Base-by-base conservation (phyloP, 2,113 vertebrate genomes). In the Labrus mixtus region DNA sequence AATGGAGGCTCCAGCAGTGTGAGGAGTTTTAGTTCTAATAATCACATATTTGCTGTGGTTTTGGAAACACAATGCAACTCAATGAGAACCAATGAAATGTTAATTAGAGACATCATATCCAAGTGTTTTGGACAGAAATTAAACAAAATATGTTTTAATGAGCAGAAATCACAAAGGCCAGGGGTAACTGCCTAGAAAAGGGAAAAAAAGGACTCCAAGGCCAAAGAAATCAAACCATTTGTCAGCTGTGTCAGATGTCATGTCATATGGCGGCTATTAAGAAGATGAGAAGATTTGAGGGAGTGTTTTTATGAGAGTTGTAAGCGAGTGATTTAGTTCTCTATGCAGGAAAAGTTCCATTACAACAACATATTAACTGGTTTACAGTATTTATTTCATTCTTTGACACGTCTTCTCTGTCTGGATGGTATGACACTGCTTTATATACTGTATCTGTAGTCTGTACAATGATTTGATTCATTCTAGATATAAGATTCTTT, bases 51-150 rank as follows among this genome's bases (percentile, higher is more conserved):
- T 55, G 17, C 16, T 22, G 39, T 64, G 23, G 39, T 75, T 75
- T 71, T 41, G 16, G 29, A 8, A 45, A 8, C 51, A 45, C 12
- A 20, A 23, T 15, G 25, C 10, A 20, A 19, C 51, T 55, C 9
- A 22, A 16, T 56, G 46, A 33, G 6, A 73, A 59, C 68, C 37
- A 2, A 13, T 3, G 59, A 69, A 57, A 67, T 83, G 33, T 53
- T 80, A 69, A 72, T 75, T 58, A 55, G 60, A 81, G 45, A 23
- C 72, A 67, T 22, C 2, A 0, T 36, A 51, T 55, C 56, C 37
- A 50, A 55, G 36, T 39, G 33, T 68, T 83, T 59, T 63, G 68
- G 68, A 74, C 63, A 66, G 58, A 74, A 66, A 70, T 46, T 9
- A 50, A 17, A 55, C 59, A 48, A 10, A 39, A 16, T 46, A 43